Percentiles rank a stretch among this genome's conserved stretches.
phyloP scores from a whole-genome alignment of 1,140 invertebrate genomes.

The Bursaphelenchus mucronatus region DNA sequence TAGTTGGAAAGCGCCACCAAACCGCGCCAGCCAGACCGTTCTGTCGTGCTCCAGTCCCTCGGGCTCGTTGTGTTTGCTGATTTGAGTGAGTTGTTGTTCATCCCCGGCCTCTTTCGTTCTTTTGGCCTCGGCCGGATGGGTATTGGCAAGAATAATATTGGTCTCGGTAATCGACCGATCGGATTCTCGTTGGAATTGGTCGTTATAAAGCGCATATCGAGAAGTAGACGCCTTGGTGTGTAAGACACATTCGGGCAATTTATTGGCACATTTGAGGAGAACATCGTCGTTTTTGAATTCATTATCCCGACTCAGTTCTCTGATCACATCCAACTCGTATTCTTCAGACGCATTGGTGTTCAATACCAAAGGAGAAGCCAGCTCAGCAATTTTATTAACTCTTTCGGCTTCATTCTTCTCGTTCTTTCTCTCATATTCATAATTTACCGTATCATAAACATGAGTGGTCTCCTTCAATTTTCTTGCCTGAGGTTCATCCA shows the following conservation, averaged over 20 bases:
- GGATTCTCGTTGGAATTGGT: constrained; percentile 25
- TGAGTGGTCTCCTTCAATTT: constrained; percentile 24
- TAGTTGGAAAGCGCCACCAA: constrained; percentile 30
- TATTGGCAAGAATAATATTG: constrained; percentile 22
- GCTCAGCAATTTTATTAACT: constrained; percentile 26
- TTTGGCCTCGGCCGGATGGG: not conserved
- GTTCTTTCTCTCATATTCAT: constrained; percentile 28
- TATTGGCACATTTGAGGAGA: constrained; percentile 26
- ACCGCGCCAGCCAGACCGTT: constrained; percentile 18
- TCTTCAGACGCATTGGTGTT: constrained; percentile 51
- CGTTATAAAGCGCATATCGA: constrained; percentile 23
- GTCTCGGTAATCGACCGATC: constrained; percentile 16
- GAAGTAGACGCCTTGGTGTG: constrained; percentile 31
- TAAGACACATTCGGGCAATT: constrained; percentile 28
- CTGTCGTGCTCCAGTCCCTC: constrained; percentile 4
- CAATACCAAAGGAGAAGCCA: constrained; percentile 36
- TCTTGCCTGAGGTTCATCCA: constrained; percentile 8
- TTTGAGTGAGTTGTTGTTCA: constrained; percentile 14
- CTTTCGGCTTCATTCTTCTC: not conserved
- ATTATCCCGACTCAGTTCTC: constrained; percentile 31
- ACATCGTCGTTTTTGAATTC: constrained; percentile 29
- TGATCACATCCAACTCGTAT: constrained; percentile 20
- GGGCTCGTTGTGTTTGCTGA: constrained; percentile 19
- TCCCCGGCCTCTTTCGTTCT: constrained; percentile 40
- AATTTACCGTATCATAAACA: constrained; percentile 29